Base-by-base conservation (phyloP, 2,113 vertebrate species). In the Clarias gariepinus region DNA sequence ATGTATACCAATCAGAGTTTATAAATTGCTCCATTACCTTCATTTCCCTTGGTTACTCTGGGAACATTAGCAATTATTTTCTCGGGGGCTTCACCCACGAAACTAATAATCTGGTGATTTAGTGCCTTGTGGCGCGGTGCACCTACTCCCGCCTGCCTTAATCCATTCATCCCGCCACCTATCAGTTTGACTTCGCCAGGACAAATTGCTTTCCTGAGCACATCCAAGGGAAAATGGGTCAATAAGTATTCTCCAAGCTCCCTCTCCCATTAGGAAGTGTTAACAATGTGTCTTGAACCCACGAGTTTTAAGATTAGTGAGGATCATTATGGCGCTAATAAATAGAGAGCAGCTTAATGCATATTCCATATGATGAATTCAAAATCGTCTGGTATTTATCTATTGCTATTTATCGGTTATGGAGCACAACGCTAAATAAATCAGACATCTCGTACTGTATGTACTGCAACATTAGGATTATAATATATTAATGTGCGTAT, bases 41-140 rank as follows among this genome's bases (percentile, higher is more conserved):
- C 94, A 95, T 96, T 95, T 95, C 95, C 95, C 94, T 95, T 95
- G 94, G 95, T 95, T 95, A 95, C 94, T 95, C 94, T 90, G 92
- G 93, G 94, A 95, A 95, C 95, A 95, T 95, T 95, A 96, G 95
- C 95, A 95, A 96, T 95, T 95, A 96, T 95, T 96, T 94, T 95
- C 95, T 94, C 91, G 84, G 92, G 93, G 94, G 94, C 94, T 94
- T 93, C 93, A 91, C 94, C 95, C 94, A 94, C 95, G 94, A 95
- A 95, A 95, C 94, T 95, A 95, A 96, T 95, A 95, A 95, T 95
- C 94, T 95, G 92, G 92, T 95, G 95, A 95, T 95, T 95, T 96
- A 95, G 92, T 94, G 94, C 93, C 95, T 94, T 71, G 91, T 94
- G 92, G 94, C 92, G 91, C 82, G 74, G 91, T 90, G 93, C 93